Base-by-base conservation (phyloP, 1,140 invertebrate genomes). In the Vanessa tameamea region DNA sequence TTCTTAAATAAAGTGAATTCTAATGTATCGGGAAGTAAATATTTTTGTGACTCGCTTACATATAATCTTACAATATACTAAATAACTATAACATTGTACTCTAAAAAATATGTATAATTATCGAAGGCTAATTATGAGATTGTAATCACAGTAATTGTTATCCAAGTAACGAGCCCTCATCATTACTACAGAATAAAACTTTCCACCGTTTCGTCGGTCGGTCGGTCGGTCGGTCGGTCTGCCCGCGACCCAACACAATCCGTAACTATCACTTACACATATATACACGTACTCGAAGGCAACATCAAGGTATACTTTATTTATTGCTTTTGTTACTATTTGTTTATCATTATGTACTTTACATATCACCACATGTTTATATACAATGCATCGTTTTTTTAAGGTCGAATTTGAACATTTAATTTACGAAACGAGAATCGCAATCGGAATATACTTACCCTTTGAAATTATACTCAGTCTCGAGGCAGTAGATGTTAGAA, bases 101-200 rank as follows among this genome's bases (percentile, higher is more conserved):
- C 90, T 92, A 91, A 91, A 92, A 92, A 92, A 92, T 92, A 92
- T 92, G 90, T 92, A 92, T 92, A 91, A 92, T 89, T 91, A 89
- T 91, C 88, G 89, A 92, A 92, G 90, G 90, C 89, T 92, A 92
- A 89, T 87, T 63, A 88, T 92, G 90, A 91, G 89, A 91, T 90
- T 92, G 84, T 89, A 91, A 92, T 92, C 90, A 92, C 90, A 92
- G 90, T 92, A 92, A 87, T 89, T 89, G 85, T 91, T 91, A 87
- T 89, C 84, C 83, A 89, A 90, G 87, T 90, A 92, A 90, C 87
- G 85, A 87, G 88, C 90, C 88, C 85, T 90, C 87, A 88, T 83
- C 84, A 90, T 90, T 90, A 57, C 53, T 57, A 90, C 82, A 87
- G 88, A 87, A 88, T 87, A 88, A 87, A 86, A 86, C 80, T 85